phyloP scores from a whole-genome alignment of 2,797 vertebrate species.

The Hirundo rustica region DNA sequence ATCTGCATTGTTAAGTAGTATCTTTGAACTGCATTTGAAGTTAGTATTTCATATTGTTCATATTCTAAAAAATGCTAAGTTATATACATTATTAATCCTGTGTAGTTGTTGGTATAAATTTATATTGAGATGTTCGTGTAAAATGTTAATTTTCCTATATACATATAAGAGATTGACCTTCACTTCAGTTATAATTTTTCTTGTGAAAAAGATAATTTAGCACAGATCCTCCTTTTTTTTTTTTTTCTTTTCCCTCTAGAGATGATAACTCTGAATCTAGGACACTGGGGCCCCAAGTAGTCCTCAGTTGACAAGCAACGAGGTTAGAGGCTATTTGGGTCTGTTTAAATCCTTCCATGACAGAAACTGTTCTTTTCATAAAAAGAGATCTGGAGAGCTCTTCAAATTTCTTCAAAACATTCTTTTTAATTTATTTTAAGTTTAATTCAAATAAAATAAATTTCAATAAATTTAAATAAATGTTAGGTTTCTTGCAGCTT shows the following conservation, averaged over 20 bases:
- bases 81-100: background rate
- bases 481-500: background rate
- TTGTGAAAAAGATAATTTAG: constrained; percentile 1
- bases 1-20: background rate
- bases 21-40: background rate
- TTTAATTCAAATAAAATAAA: background rate
- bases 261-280: constrained; percentile 37
- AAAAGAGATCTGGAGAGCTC: background rate
- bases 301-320: constrained; percentile 11
- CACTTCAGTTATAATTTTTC: background rate
- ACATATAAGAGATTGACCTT: background rate
- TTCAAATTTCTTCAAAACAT: background rate
- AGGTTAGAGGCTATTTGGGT: constrained; percentile 21
- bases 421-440: background rate
- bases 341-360: background rate
- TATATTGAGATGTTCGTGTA: background rate
- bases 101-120: background rate
- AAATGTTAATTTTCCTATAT: background rate
- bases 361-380: background rate
- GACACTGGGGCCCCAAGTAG: constrained; percentile 20
- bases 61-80: background rate
- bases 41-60: background rate
- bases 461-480: background rate
- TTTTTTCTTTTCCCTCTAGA: background rate
- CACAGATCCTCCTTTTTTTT: background rate